These are phyloP conservation scores for Chlorops oryzae DNA, from an alignment of 1,140 invertebrate species.

Conservation along the genomic window DNA sequence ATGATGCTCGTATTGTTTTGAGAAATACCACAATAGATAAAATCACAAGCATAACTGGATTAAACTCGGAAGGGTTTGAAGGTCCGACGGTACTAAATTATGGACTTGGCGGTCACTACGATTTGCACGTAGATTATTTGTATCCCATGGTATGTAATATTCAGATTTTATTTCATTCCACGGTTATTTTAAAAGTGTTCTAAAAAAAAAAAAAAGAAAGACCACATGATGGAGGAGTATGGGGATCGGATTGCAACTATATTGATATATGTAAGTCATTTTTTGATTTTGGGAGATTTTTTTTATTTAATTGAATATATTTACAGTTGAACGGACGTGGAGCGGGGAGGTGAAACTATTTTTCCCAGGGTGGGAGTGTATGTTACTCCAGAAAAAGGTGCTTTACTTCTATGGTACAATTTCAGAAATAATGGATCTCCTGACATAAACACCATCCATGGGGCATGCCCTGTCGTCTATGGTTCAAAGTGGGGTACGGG, in stretches of 20 bases:
- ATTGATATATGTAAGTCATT: slow-evolving; percentile 39
- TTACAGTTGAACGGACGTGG: slow-evolving; percentile 87
- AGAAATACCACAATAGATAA: slow-evolving; percentile 65
- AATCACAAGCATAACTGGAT: slow-evolving; percentile 69
- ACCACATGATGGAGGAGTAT: too few species aligned
- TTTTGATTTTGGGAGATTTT: too few species aligned
- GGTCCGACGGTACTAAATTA: slow-evolving; percentile 61
- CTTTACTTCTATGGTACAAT: slow-evolving; percentile 92
- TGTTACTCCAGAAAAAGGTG: slow-evolving; percentile 77
- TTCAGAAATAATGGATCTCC: slow-evolving; percentile 81
- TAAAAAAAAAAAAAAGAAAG: too few species aligned
- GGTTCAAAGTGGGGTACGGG: slow-evolving; percentile 86
- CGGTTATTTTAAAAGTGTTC: too few species aligned
- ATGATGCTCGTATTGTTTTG: slow-evolving; percentile 95
- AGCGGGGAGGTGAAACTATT: slow-evolving; percentile 89
- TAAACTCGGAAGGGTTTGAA: slow-evolving; percentile 54
- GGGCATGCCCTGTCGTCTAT: slow-evolving; percentile 90
- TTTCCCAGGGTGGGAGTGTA: slow-evolving; percentile 78
- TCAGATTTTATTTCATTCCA: too few species aligned
- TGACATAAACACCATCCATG: slow-evolving; percentile 83
- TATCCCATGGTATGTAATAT: slow-evolving; percentile 30
- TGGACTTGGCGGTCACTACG: slow-evolving; percentile 66
- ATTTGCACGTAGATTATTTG: slow-evolving; percentile 64
- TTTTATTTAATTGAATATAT: too few species aligned
- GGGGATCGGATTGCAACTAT: slow-evolving; percentile 42